These are phyloP conservation scores for Drosophila subobscura DNA, from an alignment of 1,140 invertebrate genomes.

Conservation along the genomic window DNA sequence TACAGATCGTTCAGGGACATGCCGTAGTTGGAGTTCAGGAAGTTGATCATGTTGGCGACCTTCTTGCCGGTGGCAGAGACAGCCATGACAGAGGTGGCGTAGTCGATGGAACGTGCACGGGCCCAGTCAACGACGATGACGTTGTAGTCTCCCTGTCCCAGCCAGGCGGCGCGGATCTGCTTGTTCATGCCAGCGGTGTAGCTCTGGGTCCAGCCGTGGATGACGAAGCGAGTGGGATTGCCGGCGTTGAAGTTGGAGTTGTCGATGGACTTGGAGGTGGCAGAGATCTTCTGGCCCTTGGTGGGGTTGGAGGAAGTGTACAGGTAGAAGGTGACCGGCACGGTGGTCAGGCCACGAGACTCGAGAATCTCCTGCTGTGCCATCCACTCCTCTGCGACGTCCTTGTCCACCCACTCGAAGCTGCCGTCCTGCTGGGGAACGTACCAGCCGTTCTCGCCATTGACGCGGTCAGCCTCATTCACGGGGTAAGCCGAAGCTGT, in stretches of 20 bases:
- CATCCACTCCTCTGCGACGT: conserved; percentile 61
- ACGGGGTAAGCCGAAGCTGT: conserved; percentile 56
- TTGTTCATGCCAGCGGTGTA: conserved; percentile 63
- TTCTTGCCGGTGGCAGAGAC: conserved; percentile 71
- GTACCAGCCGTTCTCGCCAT: conserved; percentile 80
- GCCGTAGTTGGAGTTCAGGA: conserved; percentile 61
- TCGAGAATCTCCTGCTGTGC: conserved; percentile 45
- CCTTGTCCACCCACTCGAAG: conserved; percentile 70
- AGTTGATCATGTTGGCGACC: conserved; percentile 81
- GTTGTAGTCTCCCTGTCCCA: conserved; percentile 84
- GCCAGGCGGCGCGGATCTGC: conserved; percentile 84
- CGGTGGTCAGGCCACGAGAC: conserved; percentile 40
- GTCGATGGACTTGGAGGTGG: conserved; percentile 52
- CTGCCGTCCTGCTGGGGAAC: conserved; percentile 65
- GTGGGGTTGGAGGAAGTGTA: conserved; percentile 64
- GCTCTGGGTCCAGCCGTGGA: conserved; percentile 77
- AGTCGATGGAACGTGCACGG: conserved; percentile 83
- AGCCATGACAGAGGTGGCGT: conserved; percentile 82
- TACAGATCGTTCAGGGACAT: conserved; percentile 64
- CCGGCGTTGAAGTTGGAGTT: conserved; percentile 60
- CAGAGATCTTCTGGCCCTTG: conserved; percentile 59
- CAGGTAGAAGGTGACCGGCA: conserved; percentile 68
- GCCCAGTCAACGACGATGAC: conserved; percentile 88
- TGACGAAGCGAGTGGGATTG: conserved; percentile 72
- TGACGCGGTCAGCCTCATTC: conserved; percentile 60